A percentile compares a stretch with the other conserved stretches of the same genome.
Evolutionary conservation across 2,113 vertebrate species (phyloP).

Genomic region (Pyrgilauda ruficollis): DNA sequence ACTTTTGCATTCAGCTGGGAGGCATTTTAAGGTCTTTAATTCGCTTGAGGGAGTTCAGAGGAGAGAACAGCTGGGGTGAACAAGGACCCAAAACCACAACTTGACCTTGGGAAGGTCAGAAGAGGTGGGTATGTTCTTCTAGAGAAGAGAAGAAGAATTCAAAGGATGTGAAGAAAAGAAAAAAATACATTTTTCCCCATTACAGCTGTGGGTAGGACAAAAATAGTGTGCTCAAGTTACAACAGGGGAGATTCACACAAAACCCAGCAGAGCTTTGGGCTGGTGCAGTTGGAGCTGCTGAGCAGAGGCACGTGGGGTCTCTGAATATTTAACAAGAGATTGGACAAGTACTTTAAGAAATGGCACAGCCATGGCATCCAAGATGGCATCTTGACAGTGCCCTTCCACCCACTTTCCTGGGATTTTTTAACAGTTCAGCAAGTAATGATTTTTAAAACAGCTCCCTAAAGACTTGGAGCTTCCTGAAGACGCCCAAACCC

Average conservation of each 20-base stretch:
- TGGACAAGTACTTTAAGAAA: background rate
- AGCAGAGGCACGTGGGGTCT: rapidly evolving
- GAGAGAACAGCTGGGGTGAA: background rate
- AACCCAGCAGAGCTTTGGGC: background rate
- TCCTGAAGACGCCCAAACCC: background rate
- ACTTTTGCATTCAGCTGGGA: background rate
- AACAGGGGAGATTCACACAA: background rate
- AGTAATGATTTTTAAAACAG: conserved; percentile 4
- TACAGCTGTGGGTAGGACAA: background rate
- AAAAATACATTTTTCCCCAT: background rate
- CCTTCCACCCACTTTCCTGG: background rate
- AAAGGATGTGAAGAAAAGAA: background rate
- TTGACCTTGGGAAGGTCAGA: background rate
- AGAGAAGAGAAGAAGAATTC: background rate
- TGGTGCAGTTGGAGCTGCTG: background rate
- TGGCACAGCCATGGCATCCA: background rate
- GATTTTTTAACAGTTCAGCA: conserved; percentile 15
- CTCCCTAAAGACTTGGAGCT: background rate
- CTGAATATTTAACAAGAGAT: background rate
- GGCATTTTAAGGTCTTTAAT: background rate
- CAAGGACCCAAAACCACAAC: background rate
- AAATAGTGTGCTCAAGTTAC: background rate
- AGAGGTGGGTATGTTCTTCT: background rate
- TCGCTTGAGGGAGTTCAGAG: background rate
- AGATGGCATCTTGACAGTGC: background rate